These are phyloP conservation scores for Galeruca laticollis DNA, from an alignment of 2,888 invertebrate species.

Conservation along the genomic window DNA sequence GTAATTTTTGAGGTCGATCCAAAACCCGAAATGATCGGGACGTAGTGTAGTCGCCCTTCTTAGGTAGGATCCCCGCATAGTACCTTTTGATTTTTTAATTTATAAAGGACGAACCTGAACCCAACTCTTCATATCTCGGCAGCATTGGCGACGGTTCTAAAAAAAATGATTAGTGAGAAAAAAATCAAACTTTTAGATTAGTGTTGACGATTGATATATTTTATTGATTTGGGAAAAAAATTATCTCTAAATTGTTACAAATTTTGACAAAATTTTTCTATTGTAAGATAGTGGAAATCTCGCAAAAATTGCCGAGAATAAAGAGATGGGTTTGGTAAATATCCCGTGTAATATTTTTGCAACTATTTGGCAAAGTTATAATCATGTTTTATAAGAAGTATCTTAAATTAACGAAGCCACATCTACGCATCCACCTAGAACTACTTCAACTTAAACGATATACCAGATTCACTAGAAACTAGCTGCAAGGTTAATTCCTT, in stretches of 20 bases:
- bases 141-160: slow-evolving; percentile 32
- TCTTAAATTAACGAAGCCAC: slow-evolving; percentile 2
- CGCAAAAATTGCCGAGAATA: slow-evolving; percentile 27
- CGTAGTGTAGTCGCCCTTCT: slow-evolving; percentile 65
- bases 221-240: slow-evolving; percentile 45
- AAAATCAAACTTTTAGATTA: slow-evolving; percentile 50
- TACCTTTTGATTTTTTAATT: slow-evolving; percentile 52
- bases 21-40: slow-evolving; percentile 57
- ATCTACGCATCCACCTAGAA: background rate
- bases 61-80: slow-evolving; percentile 65
- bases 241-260: slow-evolving; percentile 44
- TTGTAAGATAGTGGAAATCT: slow-evolving; percentile 29
- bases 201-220: slow-evolving; percentile 48
- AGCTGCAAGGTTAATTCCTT: too few relatives aligned
- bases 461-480: too few relatives aligned
- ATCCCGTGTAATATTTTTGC: slow-evolving; percentile 44
- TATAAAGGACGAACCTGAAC: slow-evolving; percentile 36
- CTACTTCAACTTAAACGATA: background rate
- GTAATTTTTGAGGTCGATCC: slow-evolving; percentile 69
- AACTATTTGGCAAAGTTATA: slow-evolving; percentile 43
- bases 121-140: slow-evolving; percentile 32
- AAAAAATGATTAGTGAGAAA: slow-evolving; percentile 45
- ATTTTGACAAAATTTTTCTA: slow-evolving; percentile 35
- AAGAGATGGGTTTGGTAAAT: slow-evolving; percentile 25
- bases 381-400: background rate